Conservation (phyloP, 2,113 vertebrate species). For the Capreolus pygargus region DNA sequence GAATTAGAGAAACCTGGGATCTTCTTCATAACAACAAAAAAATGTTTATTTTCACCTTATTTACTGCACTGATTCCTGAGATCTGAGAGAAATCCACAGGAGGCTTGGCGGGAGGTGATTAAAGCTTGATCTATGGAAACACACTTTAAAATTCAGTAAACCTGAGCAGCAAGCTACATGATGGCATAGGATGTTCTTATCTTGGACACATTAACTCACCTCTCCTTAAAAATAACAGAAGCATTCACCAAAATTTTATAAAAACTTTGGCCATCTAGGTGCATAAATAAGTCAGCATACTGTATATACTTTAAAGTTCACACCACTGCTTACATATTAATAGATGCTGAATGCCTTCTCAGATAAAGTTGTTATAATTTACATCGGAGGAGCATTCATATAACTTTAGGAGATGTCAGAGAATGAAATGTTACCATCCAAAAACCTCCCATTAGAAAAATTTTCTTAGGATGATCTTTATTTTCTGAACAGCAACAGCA, state of each 20-base stretch:
- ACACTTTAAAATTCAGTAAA: slow-evolving; percentile 38
- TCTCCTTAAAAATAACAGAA: slow-evolving; percentile 41
- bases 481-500: neutral
- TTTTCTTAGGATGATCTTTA: neutral
- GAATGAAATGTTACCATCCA: neutral
- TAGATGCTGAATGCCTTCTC: neutral
- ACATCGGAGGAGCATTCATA: neutral
- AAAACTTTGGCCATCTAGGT: neutral
- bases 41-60: neutral
- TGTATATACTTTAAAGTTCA: neutral
- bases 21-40: neutral
- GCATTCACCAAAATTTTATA: slow-evolving; percentile 1
- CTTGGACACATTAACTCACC: neutral
- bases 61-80: neutral
- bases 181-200: neutral
- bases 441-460: neutral
- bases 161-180: neutral
- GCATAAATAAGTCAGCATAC: neutral
- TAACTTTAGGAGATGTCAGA: neutral
- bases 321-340: neutral
- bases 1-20: neutral
- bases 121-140: neutral
- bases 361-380: neutral
- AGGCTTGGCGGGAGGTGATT: neutral
- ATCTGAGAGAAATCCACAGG: neutral